Evolutionary conservation across 2,888 invertebrate genomes (phyloP), one percentile per base, ranked within the genome.

Genomic region (Euclidia mi): DNA sequence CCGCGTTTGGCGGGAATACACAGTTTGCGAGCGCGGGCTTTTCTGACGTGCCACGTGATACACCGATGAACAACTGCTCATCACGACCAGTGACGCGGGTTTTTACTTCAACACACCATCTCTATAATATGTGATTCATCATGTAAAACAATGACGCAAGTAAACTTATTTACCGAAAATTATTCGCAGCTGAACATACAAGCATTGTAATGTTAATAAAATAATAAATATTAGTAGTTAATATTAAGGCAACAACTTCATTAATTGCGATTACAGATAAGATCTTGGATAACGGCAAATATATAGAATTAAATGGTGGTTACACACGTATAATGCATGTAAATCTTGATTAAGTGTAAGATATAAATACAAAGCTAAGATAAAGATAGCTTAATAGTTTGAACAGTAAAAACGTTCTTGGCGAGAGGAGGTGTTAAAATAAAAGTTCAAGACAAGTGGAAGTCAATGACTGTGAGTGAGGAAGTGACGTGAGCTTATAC

Each of bases 1-100:
- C 75, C 76, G 71, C 73, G 76, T 83, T 85, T 81, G 84, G 84
- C 80, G 82, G 76, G 80, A 82, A 79, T 76, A 75, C 76, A 72
- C 76, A 74, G 79, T 81, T 82, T 63, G 84, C 81, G 72, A 75
- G 60, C 69, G 65, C 69, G 60, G 61, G 76, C 69, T 78, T 66
- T 66, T 72, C 69, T 65, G 58, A 50, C 51, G 67, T 56, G 51
- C 50, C 69, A 57, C 76, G 66, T 69, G 76, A 76, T 47, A 34
- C 41, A 14, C 44, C 34, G 61, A 62, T 65, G 72, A 61, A 42
- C 63, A 57, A 17, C 9, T 34, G 44, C 59, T 61, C 57, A 64
- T 68, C 59, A 59, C 58, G 49, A 68, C 51, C n/a, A 17, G 37
- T 25, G 14, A 28, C 56, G 29, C 47, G 65, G 69, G 67, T 71